Percentiles rank a stretch among this genome's conserved stretches.
Conservation (phyloP, 2,797 vertebrate species). For the Nyctibius grandis region DNA sequence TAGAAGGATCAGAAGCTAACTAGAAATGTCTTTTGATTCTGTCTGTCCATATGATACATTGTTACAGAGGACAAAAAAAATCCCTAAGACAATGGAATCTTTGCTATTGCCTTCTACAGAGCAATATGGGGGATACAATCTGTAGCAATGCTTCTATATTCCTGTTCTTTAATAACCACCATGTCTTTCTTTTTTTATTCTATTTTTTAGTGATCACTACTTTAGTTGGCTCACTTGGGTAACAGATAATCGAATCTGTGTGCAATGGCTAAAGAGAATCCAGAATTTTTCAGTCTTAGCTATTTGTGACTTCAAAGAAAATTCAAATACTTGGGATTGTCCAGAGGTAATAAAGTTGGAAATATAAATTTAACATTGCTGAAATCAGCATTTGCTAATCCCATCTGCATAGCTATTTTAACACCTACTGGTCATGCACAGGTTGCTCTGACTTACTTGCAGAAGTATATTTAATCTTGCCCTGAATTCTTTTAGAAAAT, state of each 20-base stretch:
- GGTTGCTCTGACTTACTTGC: neutral
- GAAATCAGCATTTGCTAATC: neutral
- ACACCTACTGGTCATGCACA: neutral
- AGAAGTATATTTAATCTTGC: neutral
- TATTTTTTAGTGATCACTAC: conserved; percentile 87
- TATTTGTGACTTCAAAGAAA: conserved; percentile 84
- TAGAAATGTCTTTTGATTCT: neutral
- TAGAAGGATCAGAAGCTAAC: neutral
- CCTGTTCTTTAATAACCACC: neutral
- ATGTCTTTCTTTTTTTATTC: conserved; percentile 35
- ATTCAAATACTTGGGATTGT: conserved; percentile 71
- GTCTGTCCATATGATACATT: neutral
- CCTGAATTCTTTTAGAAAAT: neutral
- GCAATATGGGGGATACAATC: neutral
- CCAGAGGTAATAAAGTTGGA: conserved; percentile 74
- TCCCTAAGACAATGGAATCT: neutral
- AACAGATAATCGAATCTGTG: conserved; percentile 85
- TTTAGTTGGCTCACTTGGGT: conserved; percentile 93
- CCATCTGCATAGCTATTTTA: neutral
- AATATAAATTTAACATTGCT: neutral
- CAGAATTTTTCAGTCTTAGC: conserved; percentile 90
- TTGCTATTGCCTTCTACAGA: neutral
- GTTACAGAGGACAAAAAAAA: neutral
- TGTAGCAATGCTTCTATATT: neutral
- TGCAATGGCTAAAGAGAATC: conserved; percentile 91